Evolutionary conservation across 1,140 invertebrate genomes (phyloP).

Genomic region (Eciton burchellii): DNA sequence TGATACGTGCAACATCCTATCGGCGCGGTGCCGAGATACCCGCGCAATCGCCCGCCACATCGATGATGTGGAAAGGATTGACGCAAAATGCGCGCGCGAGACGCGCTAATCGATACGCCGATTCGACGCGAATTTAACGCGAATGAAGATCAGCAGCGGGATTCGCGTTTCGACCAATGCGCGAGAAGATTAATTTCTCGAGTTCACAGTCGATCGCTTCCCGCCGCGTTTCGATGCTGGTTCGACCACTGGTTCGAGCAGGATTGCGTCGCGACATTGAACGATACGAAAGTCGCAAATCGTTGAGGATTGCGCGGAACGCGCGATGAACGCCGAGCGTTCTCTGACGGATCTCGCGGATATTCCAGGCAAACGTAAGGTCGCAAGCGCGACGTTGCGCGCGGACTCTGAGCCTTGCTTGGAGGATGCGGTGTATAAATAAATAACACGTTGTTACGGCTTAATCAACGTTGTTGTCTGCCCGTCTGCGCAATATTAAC

Average conservation of each 20-base stretch:
- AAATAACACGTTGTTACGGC: too few species aligned
- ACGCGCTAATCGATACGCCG: constrained; percentile 25
- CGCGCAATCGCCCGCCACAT: constrained; percentile 17
- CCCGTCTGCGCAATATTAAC: not conserved
- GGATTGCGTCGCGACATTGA: not conserved
- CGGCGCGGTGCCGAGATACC: constrained; percentile 46
- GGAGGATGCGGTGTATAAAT: too few species aligned
- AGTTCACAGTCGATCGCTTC: not conserved
- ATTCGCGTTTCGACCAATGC: not conserved
- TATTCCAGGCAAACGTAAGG: not conserved
- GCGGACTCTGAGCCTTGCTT: too few species aligned
- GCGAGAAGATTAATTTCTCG: not conserved
- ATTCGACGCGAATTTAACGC: too few species aligned
- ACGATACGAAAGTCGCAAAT: not conserved
- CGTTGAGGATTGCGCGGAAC: not conserved
- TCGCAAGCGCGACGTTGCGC: too few species aligned
- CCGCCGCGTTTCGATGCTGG: not conserved
- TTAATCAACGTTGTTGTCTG: too few species aligned
- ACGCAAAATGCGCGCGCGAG: constrained; percentile 24
- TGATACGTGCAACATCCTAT: constrained; percentile 67
- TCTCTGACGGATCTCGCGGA: not conserved
- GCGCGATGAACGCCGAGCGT: not conserved
- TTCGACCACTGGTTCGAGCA: not conserved
- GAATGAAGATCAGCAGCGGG: constrained; percentile 4
- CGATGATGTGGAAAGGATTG: constrained; percentile 19